Percentiles rank a stretch among this genome's conserved stretches.
Conservation (phyloP, 2,888 invertebrate genomes). For the Chrysolina oricalcia region DNA sequence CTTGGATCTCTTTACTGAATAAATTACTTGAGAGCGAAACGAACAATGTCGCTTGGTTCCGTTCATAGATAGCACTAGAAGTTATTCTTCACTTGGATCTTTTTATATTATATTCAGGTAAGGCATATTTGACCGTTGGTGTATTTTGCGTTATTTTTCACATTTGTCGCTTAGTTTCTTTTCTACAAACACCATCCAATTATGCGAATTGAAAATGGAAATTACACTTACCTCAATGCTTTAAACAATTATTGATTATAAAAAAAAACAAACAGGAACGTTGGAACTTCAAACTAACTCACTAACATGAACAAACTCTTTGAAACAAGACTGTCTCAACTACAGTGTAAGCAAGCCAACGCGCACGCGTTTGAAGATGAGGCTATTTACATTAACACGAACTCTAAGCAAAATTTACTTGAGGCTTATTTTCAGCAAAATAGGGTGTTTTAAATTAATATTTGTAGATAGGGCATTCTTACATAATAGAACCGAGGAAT, state of each 20-base stretch:
- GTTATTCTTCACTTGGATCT: no score
- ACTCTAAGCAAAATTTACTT: background rate
- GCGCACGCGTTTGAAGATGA: slow-evolving; percentile 2
- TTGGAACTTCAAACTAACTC: slow-evolving; percentile 9
- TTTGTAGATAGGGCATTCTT: slow-evolving; percentile 8
- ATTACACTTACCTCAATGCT: slow-evolving; percentile 7
- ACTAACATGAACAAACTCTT: background rate
- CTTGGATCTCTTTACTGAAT: no score
- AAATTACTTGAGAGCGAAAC: no score
- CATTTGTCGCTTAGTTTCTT: background rate
- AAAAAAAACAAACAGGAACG: background rate
- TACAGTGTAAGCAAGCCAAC: slow-evolving; percentile 5
- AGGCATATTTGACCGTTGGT: background rate
- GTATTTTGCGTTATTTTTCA: background rate
- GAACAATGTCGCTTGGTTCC: no score
- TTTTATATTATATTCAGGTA: no score
- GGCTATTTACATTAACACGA: background rate
- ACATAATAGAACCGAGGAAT: background rate
- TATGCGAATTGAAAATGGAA: slow-evolving; percentile 1
- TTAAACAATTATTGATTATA: background rate
- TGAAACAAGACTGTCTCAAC: slow-evolving; percentile 6
- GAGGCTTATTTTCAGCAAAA: background rate
- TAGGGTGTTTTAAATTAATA: slow-evolving; percentile 3
- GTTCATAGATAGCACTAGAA: background rate
- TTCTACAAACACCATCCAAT: background rate